Percentiles rank a stretch among this genome's conserved stretches.
Evolutionary conservation across 1,140 invertebrate species (phyloP).

Genomic region (Lithobius niger): DNA sequence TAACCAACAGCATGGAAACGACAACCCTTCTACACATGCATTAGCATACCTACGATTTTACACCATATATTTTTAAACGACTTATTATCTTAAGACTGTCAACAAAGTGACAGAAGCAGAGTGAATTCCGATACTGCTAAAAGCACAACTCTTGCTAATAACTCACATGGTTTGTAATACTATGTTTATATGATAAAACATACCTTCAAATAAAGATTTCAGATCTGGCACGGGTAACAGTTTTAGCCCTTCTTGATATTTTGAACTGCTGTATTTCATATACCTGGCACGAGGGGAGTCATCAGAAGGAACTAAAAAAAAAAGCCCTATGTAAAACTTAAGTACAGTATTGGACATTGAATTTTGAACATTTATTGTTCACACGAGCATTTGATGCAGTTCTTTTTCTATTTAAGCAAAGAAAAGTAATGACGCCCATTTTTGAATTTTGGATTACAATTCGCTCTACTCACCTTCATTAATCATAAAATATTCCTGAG

Average conservation of each 20-base stretch:
- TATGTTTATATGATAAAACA: no score
- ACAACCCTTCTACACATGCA: no score
- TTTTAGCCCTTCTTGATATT: conserved; percentile 54
- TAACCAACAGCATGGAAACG: no score
- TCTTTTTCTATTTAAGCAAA: no score
- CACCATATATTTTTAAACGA: no score
- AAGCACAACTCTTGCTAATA: no score
- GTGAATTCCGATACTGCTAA: no score
- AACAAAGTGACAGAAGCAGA: no score
- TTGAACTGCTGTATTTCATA: conserved; percentile 52
- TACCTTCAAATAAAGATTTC: not conserved
- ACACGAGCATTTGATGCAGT: not conserved
- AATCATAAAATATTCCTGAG: conserved; percentile 41
- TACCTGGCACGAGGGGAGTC: conserved; percentile 32
- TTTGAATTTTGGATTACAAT: not conserved
- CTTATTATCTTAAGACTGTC: no score
- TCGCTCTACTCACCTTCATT: conserved; percentile 21
- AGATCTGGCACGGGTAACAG: not conserved
- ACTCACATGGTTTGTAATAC: no score
- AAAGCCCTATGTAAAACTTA: not conserved
- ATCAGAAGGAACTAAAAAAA: not conserved
- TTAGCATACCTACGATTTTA: no score
- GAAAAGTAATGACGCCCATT: no score
- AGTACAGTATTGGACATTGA: not conserved
- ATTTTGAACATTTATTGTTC: not conserved